Base-by-base conservation (phyloP, 2,113 vertebrate genomes). In the Euleptes europaea region DNA sequence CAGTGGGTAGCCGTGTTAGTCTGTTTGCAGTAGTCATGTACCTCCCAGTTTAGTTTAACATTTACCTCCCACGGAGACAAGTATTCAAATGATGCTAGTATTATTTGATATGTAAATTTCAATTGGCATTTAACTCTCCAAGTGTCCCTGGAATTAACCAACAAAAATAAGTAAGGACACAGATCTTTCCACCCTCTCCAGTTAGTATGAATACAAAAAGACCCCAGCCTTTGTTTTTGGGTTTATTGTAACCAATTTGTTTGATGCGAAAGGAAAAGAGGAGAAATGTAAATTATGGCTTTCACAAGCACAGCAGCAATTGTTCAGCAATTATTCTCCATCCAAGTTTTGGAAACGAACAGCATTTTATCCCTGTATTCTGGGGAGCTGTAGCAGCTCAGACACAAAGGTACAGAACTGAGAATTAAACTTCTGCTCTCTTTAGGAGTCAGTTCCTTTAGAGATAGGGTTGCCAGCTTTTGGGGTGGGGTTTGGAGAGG, bases 231-330 rank as follows among this genome's bases (percentile, higher is more conserved):
- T 74, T n/a, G 23, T 72, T 8, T 54, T 89, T 23, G 49, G 0
- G 76, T 1, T 77, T 47, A 40, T 0, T 63, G 31, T 6, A 85
- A 81, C 66, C 86, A 85, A 38, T 82, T 77, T 42, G 57, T 14
- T 66, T 44, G 84, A 73, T 15, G 2, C 31, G 82, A 85, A 3
- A 8, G 15, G 12, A 10, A n/a, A 88, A 84, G 12, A 85, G 81
- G 2, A 72, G 47, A 79, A 86, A 81, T 21, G 67, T 72, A 85
- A 79, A 85, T 67, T 79, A 63, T 15, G 79, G 28, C 44, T 33
- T 5, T 47, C 7, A 33, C 8, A 75, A 69, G 80, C 28, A 83
- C 4, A 21, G 40, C 85, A 44, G 28, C 42, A 77, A 4, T 3
- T 73, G 40, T 60, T 87, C 28, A 86, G 12, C 6, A 63, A 54